Base-by-base conservation (phyloP, 53 echinoderm and acorn worm species). In the Mesocentrotus franciscanus region DNA sequence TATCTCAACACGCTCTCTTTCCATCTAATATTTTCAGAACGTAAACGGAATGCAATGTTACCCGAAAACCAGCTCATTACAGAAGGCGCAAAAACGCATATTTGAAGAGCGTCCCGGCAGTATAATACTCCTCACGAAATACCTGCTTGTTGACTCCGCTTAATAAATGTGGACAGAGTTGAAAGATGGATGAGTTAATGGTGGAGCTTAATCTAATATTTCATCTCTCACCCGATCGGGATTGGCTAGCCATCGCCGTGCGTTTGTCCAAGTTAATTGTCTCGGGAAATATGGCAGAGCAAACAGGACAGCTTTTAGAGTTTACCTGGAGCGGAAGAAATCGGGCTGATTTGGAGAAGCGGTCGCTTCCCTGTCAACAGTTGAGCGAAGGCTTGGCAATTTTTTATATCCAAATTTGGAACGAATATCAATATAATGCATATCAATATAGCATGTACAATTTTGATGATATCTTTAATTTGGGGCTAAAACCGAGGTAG, bases 301-400 rank as follows among this genome's bases (percentile, higher is more conserved):
- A 92, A 92, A 92, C 92, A 92, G 56, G 15, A 29, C 92, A 72
- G 92, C 92, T 92, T 92, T 92, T 92, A 92, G 92, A 92, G 92
- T 92, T 74, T 74, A 92, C 71, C 71, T 39, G 34, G 55, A 34
- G 66, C 68, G 64, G 61, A 91, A 91, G 64, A 64, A 91, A 91
- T 35, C 3, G 29, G 64, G 26, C 16, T 91, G 87, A 58, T 87
- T 87, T 87, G 87, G 87, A 58, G 59, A 84, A 87, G 58, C 87
- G 58, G 81, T 0, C 36, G 81, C 22, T 81, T 42, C 36, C 13
- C 36, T 20, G 42, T 42, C 81, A 81, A 8, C 20, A 81, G 36
- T 20, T 20, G 8, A 81, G 39, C 15, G 33, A 81, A 81, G 36
- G 32, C 1, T 42, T 81, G 42, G 81, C 32, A 33, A 13, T 81